Evolutionary conservation across 1,140 invertebrate genomes (phyloP), one percentile per base, ranked within the genome.

Genomic region (Cotesia glomerata): DNA sequence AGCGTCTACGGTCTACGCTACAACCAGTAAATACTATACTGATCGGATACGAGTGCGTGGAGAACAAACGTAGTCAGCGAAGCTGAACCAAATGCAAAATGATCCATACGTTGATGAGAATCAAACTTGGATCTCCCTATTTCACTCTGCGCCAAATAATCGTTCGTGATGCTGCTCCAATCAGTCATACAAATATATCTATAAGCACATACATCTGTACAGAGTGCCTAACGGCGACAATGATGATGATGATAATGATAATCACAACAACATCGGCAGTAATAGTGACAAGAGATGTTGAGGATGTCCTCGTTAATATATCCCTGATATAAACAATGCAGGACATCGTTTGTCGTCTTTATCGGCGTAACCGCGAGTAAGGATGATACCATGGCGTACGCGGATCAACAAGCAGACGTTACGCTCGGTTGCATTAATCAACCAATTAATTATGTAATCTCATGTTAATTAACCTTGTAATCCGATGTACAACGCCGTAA

Each of bases 371-470:
- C 16, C 34, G 35, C 70, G 51, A 66, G 58, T 72, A 65, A 73
- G 8, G 58, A 36, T 62, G 59, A 34, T 64, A 62, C 16, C 16
- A 59, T 51, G 56, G 59, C 64, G 61, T 71, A 5, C 69, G 45
- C 70, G 73, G 69, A 72, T 74, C 71, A 76, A 73, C 69, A 64
- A 76, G 71, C 79, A 80, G 76, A 79, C 79, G 79, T 82, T 82
- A 74, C 80, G 80, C 79, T 74, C 76, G 77, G 75, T 69, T 75
- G 79, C 80, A 81, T 80, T 81, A 78, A 81, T 81, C 75, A 71
- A 77, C 75, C 74, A 76, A 82, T 80, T 80, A 79, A 82, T 83
- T 80, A 80, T 78, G 76, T 80, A 80, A 80, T 80, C 77, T 73
- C 68, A 83, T 81, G 77, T 75, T 81, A 82, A 83, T 82, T 78